phyloP scores from a whole-genome alignment of 2,888 invertebrate species.

The Amblyjoppa proteus region DNA sequence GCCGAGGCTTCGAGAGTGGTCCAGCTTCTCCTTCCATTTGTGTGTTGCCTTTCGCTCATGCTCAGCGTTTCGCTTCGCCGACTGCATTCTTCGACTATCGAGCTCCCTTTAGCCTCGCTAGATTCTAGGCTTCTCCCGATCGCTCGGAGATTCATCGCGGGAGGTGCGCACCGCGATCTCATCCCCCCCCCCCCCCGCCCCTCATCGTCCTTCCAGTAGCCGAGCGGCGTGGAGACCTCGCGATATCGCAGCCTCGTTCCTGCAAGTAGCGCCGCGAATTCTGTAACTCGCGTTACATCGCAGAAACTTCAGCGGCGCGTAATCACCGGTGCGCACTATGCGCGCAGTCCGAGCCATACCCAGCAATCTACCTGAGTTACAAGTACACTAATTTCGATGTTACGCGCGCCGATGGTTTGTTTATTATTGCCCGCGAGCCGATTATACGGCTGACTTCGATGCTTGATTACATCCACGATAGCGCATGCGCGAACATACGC shows the following conservation, averaged over 20 bases:
- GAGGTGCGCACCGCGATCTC: conserved; percentile 18
- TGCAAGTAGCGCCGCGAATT: not conserved
- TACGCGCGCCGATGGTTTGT: conserved; percentile 52
- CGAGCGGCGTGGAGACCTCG: not conserved
- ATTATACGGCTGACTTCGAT: conserved; percentile 26
- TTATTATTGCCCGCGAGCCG: conserved; percentile 47
- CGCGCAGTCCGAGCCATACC: not conserved
- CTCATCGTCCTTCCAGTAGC: not conserved
- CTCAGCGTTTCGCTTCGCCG: conserved; percentile 64
- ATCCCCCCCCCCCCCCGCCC: not conserved
- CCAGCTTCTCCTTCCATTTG: conserved; percentile 42
- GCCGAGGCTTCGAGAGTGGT: conserved; percentile 41
- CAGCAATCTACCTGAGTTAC: conserved; percentile 63
- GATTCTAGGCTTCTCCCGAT: conserved; percentile 33
- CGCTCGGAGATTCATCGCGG: conserved; percentile 57
- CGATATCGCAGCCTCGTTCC: conserved; percentile 6
- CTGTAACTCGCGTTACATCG: not conserved
- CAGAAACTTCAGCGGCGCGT: not conserved
- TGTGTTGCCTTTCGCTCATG: conserved; percentile 18
- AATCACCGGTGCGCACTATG: not conserved
- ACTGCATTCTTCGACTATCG: conserved; percentile 74
- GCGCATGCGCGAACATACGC: conserved; percentile 4
- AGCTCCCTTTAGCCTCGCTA: conserved; percentile 52
- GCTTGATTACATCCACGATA: conserved; percentile 47
- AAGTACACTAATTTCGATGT: conserved; percentile 65